phyloP scores from a whole-genome alignment of 2,888 invertebrate genomes.

The Ennomos quercinarius region DNA sequence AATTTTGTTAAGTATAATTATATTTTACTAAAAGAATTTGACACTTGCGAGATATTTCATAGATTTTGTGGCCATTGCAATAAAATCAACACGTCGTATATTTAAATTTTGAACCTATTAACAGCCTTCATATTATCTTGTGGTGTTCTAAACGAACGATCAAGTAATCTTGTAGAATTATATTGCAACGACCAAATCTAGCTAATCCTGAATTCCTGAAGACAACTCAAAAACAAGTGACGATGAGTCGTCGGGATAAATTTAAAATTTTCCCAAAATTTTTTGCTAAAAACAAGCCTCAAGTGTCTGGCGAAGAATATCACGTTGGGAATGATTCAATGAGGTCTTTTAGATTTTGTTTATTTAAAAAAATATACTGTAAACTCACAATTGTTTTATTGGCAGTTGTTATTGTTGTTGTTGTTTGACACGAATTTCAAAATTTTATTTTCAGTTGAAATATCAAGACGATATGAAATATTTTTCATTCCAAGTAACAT shows the following conservation, averaged over 20 bases:
- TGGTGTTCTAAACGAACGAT: too few species aligned
- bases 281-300: conserved; percentile 35
- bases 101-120: too few species aligned
- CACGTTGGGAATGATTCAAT: background rate
- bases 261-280: conserved; percentile 67
- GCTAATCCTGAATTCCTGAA: conserved; percentile 25
- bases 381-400: too few species aligned
- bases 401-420: too few species aligned
- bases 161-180: background rate
- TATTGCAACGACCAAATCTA: conserved; percentile 8
- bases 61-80: conserved; percentile 8
- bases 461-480: background rate
- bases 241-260: conserved; percentile 52
- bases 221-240: conserved; percentile 32
- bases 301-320: conserved; percentile 38
- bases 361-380: background rate
- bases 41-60: conserved; percentile 23
- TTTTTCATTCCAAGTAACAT: background rate
- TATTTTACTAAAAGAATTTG: conserved; percentile 27
- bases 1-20: too few species aligned
- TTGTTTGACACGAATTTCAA: too few species aligned
- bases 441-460: too few species aligned
- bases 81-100: conserved; percentile 5
- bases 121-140: too few species aligned
- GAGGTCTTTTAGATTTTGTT: conserved; percentile 2